A percentile compares a stretch with the other conserved stretches of the same genome.
Evolutionary conservation across 2,888 invertebrate species (phyloP).

Genomic region (Drosophila austrosaltans): DNA sequence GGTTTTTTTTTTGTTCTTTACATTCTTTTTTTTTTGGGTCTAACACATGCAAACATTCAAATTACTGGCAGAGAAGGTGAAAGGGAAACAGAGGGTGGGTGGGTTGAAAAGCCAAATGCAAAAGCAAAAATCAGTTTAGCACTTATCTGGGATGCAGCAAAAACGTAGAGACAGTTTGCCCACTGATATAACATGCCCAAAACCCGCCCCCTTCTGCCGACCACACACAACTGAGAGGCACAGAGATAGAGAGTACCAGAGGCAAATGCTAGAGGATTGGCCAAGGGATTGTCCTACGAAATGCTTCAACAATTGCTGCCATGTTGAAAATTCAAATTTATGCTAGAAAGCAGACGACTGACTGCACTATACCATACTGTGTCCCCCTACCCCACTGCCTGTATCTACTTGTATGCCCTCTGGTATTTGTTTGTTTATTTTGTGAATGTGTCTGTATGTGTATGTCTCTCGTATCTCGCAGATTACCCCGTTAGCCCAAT

Average conservation of each 20-base stretch:
- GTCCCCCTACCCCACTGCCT: not conserved
- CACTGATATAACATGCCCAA: constrained; percentile 18
- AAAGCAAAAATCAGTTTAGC: constrained; percentile 69
- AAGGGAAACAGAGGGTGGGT: not conserved
- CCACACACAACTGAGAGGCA: constrained; percentile 29
- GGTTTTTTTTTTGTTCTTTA: not conserved
- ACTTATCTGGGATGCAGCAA: constrained; percentile 44
- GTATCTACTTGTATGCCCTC: constrained; percentile 13
- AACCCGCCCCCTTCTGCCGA: constrained; percentile 1
- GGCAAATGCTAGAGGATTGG: constrained; percentile 31
- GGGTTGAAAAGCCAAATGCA: constrained; percentile 37
- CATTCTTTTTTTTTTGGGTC: constrained; percentile 36
- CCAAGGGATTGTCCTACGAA: constrained; percentile 36
- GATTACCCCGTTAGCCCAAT: constrained; percentile 46
- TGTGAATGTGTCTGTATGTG: too few relatives aligned
- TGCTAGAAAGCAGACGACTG: constrained; percentile 53
- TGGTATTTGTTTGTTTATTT: constrained; percentile 53
- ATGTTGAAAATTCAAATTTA: constrained; percentile 72
- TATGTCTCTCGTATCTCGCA: constrained; percentile 31
- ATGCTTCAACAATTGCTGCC: constrained; percentile 50
- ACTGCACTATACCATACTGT: constrained; percentile 17
- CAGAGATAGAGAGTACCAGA: constrained; percentile 9
- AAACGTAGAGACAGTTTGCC: constrained; percentile 27
- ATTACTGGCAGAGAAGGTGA: constrained; percentile 44
- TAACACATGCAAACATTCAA: constrained; percentile 61